Conservation (phyloP, 2,888 invertebrate genomes). For the Drosophila peninsularis region DNA sequence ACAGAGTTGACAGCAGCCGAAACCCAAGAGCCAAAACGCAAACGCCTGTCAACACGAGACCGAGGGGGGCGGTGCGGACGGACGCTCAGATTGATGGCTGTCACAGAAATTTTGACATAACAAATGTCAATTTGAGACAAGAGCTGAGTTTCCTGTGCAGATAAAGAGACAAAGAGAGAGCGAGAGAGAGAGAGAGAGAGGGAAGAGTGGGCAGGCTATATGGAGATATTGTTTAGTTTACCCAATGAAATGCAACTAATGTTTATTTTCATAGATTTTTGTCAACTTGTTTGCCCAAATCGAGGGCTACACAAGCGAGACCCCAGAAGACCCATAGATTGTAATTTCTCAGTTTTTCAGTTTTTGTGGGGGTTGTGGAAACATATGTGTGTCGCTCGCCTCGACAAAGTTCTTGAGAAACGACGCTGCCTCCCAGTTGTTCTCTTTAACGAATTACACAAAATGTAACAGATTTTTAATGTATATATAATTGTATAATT, state of each 20-base stretch:
- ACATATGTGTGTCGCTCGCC: constrained; percentile 58
- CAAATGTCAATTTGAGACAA: constrained; percentile 70
- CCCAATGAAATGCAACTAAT: constrained; percentile 55
- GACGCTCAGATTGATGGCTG: constrained; percentile 72
- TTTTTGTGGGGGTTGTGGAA: constrained; percentile 32
- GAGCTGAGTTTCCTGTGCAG: constrained; percentile 51
- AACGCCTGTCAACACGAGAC: constrained; percentile 62
- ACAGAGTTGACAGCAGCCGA: constrained; percentile 46
- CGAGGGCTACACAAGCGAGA: constrained; percentile 13
- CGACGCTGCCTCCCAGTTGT: constrained; percentile 18
- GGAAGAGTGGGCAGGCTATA: neutral
- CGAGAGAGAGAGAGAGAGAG: constrained; percentile 1
- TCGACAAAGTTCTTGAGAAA: constrained; percentile 47
- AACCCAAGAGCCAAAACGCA: constrained; percentile 47
- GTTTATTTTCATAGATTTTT: constrained; percentile 74
- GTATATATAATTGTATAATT: constrained; percentile 80
- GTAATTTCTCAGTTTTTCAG: neutral
- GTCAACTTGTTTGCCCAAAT: constrained; percentile 68
- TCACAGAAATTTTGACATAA: constrained; percentile 75
- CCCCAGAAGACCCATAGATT: constrained; percentile 22
- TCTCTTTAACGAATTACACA: constrained; percentile 59
- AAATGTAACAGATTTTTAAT: constrained; percentile 76
- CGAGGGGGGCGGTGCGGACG: constrained; percentile 17
- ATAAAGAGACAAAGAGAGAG: constrained; percentile 16
- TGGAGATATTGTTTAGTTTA: constrained; percentile 33